Conservation (phyloP, 2,113 vertebrate species). For the Perccottus glenii region DNA sequence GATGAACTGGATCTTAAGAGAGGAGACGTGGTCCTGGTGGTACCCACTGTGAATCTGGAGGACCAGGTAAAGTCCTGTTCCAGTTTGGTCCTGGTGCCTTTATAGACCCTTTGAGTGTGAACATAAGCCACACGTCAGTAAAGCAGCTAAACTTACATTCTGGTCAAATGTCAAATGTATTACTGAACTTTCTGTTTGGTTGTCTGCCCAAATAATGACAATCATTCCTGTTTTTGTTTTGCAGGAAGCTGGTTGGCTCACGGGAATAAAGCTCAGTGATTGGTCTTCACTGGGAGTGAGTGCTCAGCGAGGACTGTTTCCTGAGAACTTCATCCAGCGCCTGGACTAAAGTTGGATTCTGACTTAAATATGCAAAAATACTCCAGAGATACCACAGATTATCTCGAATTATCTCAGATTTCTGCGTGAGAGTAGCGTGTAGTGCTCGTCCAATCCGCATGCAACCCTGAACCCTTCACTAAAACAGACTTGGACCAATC, state of each 20-base stretch:
- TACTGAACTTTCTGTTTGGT: background rate
- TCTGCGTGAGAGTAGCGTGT: background rate
- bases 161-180: too few species aligned
- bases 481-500: background rate
- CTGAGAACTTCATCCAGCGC: slow-evolving; percentile 90
- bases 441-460: slow-evolving; percentile 11
- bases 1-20: slow-evolving; percentile 91
- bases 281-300: slow-evolving; percentile 85
- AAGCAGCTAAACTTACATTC: too few species aligned
- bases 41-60: slow-evolving; percentile 86
- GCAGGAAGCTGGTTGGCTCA: slow-evolving; percentile 97
- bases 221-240: slow-evolving; percentile 2
- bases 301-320: slow-evolving; percentile 91
- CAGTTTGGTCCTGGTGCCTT: too few species aligned
- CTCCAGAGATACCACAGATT: too few species aligned
- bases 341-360: slow-evolving; percentile 77
- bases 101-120: too few species aligned
- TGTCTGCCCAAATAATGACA: background rate
- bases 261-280: slow-evolving; percentile 88
- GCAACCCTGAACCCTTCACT: slow-evolving; percentile 3
- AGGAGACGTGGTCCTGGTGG: slow-evolving; percentile 90
- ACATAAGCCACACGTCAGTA: too few species aligned
- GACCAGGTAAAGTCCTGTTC: slow-evolving; percentile 86
- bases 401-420: too few species aligned
- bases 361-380: too few species aligned